Evolutionary conservation across 2,888 invertebrate genomes (phyloP).

Genomic region (Acleris emargana): DNA sequence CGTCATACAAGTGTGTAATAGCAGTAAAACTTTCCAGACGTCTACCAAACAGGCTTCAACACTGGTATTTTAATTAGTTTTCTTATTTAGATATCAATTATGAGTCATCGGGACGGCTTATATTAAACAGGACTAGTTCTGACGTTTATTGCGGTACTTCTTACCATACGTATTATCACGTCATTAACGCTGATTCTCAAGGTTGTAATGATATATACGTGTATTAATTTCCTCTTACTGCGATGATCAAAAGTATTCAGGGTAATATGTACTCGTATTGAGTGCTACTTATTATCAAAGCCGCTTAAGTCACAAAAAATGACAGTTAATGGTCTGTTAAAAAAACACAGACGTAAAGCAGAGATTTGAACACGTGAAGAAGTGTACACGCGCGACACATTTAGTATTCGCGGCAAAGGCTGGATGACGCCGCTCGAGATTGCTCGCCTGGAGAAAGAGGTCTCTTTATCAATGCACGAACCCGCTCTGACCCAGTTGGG

Average conservation of each 20-base stretch:
- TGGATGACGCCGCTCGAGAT: slow-evolving; percentile 47
- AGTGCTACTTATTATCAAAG: too few relatives aligned
- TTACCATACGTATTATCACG: too few relatives aligned
- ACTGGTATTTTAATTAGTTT: slow-evolving; percentile 2
- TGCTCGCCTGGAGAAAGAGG: slow-evolving; percentile 52
- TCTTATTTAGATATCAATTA: background rate
- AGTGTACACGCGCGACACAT: background rate
- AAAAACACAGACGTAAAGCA: background rate
- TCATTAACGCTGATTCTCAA: too few relatives aligned
- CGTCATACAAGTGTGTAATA: background rate
- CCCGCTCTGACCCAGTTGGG: slow-evolving; percentile 54
- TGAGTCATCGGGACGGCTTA: background rate
- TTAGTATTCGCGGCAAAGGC: background rate
- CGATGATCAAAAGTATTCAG: too few relatives aligned
- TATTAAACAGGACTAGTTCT: too few relatives aligned
- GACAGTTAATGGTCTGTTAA: background rate
- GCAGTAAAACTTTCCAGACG: slow-evolving; percentile 1
- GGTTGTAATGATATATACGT: too few relatives aligned
- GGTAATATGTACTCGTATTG: too few relatives aligned
- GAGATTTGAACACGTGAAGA: background rate
- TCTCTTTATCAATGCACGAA: slow-evolving; percentile 64
- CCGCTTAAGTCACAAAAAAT: background rate
- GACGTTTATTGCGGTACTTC: too few relatives aligned
- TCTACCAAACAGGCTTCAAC: background rate
- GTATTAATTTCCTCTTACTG: too few relatives aligned